phyloP scores from a whole-genome alignment of 2,797 vertebrate genomes.

The Clarias platycephalus region DNA sequence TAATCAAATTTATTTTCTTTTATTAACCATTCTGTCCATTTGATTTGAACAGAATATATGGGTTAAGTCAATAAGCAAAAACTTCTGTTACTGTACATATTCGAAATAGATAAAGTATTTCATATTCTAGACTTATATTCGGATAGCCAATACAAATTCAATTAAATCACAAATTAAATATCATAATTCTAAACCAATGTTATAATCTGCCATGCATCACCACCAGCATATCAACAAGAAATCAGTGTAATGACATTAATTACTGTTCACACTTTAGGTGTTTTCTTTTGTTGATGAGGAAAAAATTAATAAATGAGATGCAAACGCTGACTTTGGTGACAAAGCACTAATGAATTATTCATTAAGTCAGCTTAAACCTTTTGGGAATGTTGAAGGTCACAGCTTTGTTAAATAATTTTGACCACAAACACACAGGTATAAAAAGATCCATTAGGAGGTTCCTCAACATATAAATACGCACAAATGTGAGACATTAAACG shows the following conservation, averaged over 20 bases:
- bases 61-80: not conserved
- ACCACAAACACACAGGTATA: conserved; percentile 29
- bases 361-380: conserved; percentile 32
- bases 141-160: not conserved
- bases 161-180: not conserved
- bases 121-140: not conserved
- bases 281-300: conserved; percentile 31
- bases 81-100: not conserved
- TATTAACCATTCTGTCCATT: not conserved
- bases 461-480: not conserved
- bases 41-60: not conserved
- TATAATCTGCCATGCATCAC: not conserved
- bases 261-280: conserved; percentile 23
- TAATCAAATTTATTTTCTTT: not conserved
- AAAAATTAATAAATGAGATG: conserved; percentile 42
- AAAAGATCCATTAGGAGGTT: not conserved
- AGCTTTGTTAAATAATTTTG: conserved; percentile 37
- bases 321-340: conserved; percentile 44
- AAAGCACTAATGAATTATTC: conserved; percentile 52
- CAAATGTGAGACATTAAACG: not conserved
- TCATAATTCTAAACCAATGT: not conserved
- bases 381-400: conserved; percentile 50
- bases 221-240: conserved; percentile 23
- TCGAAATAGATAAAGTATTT: not conserved
- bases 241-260: conserved; percentile 35